A percentile compares a stretch with the other conserved stretches of the same genome.
phyloP scores from a whole-genome alignment of 2,113 vertebrate genomes.

The Thermophis baileyi region DNA sequence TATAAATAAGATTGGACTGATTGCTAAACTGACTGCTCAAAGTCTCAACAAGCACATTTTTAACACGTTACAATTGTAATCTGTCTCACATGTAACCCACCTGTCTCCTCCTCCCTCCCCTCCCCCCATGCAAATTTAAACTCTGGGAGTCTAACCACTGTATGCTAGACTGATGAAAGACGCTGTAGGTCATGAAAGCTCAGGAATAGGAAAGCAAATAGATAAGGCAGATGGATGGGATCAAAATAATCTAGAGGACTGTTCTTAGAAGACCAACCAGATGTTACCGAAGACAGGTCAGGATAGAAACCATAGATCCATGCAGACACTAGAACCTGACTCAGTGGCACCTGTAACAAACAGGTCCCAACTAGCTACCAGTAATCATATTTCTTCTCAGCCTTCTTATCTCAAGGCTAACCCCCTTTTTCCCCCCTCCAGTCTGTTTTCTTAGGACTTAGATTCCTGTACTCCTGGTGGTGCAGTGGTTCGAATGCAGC shows the following conservation, averaged over 20 bases:
- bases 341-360: background rate
- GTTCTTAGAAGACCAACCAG: background rate
- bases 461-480: background rate
- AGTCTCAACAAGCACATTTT: background rate
- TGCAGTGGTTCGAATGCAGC: background rate
- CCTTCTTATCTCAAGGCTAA: background rate
- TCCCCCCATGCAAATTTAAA: background rate
- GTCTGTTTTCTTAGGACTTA: background rate
- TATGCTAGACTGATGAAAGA: background rate
- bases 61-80: background rate
- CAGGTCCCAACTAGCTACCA: background rate
- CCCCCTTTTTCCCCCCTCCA: background rate
- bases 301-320: background rate
- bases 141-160: background rate
- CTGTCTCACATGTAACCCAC: background rate
- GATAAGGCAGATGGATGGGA: background rate
- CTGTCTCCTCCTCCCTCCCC: background rate
- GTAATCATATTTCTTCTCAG: background rate
- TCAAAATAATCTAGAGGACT: background rate
- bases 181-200: background rate
- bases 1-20: background rate
- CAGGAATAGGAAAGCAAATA: background rate
- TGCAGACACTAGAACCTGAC: background rate
- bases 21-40: background rate
- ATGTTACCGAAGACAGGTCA: background rate